Percentiles rank a stretch among this genome's conserved stretches.
phyloP scores from a whole-genome alignment of 2,888 invertebrate genomes.

The Hyposoter dolosus region DNA sequence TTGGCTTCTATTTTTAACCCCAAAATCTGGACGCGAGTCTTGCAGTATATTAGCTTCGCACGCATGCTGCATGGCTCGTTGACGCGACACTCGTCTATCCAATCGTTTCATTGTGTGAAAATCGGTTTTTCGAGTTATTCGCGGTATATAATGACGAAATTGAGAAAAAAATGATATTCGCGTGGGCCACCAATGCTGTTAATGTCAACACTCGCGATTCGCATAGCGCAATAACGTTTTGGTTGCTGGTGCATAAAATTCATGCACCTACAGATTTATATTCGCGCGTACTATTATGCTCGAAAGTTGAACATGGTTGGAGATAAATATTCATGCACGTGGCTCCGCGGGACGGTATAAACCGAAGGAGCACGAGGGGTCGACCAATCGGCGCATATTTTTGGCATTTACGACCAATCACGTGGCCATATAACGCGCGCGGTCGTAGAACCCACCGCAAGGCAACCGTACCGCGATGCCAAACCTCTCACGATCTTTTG shows the following conservation, averaged over 20 bases:
- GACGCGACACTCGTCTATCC: neutral
- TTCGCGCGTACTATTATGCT: constrained; percentile 14
- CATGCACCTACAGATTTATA: constrained; percentile 1
- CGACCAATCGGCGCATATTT: constrained; percentile 83
- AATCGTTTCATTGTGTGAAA: constrained; percentile 6
- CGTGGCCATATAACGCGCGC: constrained; percentile 73
- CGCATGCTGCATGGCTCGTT: neutral
- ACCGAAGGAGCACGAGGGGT: constrained; percentile 74
- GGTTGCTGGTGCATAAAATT: neutral
- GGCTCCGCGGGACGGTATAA: constrained; percentile 74
- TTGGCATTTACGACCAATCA: constrained; percentile 84
- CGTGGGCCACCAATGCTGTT: neutral
- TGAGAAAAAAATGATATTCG: constrained; percentile 77
- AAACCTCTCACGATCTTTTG: constrained; percentile 19
- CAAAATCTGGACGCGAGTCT: neutral
- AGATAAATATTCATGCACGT: constrained; percentile 41
- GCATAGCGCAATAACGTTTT: no score
- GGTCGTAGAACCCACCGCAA: constrained; percentile 52
- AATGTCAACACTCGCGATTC: neutral
- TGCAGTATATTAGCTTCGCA: no score
- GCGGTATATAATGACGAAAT: constrained; percentile 79
- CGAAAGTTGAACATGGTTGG: constrained; percentile 31
- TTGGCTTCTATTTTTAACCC: neutral
- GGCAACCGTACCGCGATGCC: constrained; percentile 37
- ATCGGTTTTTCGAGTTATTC: neutral